Evolutionary conservation across 2,113 vertebrate species (phyloP).

Genomic region (Abramis brama): DNA sequence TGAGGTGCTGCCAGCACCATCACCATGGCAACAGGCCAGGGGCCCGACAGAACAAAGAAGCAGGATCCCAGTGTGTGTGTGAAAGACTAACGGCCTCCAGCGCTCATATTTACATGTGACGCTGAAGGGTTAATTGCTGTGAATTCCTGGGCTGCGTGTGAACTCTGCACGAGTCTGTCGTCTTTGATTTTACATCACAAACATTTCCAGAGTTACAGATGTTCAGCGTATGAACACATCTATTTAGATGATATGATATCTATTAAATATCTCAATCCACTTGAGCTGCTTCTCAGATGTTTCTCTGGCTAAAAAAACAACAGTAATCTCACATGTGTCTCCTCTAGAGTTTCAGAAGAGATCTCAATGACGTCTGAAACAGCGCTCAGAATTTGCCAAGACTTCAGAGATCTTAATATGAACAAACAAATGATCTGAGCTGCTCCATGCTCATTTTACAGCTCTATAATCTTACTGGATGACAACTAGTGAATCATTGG

Average conservation of each 20-base stretch:
- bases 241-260: neutral
- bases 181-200: constrained; percentile 65
- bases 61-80: constrained; percentile 55
- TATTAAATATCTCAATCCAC: neutral
- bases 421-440: neutral
- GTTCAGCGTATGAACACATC: neutral
- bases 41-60: constrained; percentile 69
- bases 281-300: neutral
- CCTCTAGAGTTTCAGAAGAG: too few species aligned
- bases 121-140: constrained; percentile 73
- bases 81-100: constrained; percentile 60
- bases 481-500: neutral
- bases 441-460: neutral
- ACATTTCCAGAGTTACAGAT: constrained; percentile 54
- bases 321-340: too few species aligned
- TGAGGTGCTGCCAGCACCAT: constrained; percentile 69
- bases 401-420: neutral
- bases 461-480: neutral
- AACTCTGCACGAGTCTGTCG: constrained; percentile 61
- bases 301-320: too few species aligned
- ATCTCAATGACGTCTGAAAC: neutral
- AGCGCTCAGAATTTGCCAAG: neutral
- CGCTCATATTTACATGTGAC: constrained; percentile 76
- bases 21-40: constrained; percentile 67
- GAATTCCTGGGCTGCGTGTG: constrained; percentile 73